Evolutionary conservation across 2,113 vertebrate species (phyloP).

Genomic region (Himantopus leucocephalus): DNA sequence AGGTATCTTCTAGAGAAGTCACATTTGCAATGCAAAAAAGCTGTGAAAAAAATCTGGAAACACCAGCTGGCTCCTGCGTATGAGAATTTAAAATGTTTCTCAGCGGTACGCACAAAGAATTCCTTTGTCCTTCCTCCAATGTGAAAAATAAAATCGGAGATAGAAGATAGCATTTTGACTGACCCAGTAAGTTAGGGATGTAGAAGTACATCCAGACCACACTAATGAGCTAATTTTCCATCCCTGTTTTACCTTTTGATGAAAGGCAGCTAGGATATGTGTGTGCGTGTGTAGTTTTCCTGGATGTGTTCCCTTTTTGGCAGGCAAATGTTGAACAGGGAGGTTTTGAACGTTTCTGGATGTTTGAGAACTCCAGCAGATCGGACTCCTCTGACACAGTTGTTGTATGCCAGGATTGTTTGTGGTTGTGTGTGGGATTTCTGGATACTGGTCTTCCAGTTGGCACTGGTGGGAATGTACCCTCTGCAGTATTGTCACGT

Average conservation of each 20-base stretch:
- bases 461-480: not conserved
- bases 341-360: not conserved
- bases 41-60: conserved; percentile 20
- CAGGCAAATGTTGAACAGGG: not conserved
- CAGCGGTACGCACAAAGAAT: not conserved
- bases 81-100: not conserved
- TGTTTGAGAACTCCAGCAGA: not conserved
- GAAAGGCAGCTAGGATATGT: not conserved
- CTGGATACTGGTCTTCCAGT: not conserved
- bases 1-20: not conserved
- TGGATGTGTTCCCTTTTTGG: not conserved
- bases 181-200: not conserved
- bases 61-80: not conserved
- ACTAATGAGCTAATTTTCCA: not conserved
- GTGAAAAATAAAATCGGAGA: not conserved
- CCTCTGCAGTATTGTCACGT: not conserved
- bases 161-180: not conserved
- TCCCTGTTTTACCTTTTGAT: not conserved
- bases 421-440: not conserved
- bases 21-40: conserved; percentile 21
- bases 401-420: not conserved
- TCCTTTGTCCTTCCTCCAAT: not conserved
- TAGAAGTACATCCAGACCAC: not conserved
- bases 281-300: not conserved
- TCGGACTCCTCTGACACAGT: not conserved